A percentile compares a stretch with the other conserved stretches of the same genome.
Evolutionary conservation across 1,140 invertebrate species (phyloP).

Genomic region (Lasioglossum baleicum): DNA sequence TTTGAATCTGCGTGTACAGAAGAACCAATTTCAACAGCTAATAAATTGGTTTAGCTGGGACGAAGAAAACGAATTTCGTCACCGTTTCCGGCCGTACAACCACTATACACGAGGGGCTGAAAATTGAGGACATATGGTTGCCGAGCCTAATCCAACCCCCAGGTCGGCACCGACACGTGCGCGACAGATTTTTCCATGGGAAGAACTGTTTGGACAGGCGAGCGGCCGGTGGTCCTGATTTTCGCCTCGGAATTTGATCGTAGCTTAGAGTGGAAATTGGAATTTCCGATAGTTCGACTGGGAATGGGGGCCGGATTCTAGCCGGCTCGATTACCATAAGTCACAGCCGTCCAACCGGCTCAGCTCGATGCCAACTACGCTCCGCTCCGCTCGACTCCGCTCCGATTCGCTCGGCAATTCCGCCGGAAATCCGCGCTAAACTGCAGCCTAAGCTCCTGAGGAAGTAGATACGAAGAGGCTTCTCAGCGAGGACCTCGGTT

Average conservation of each 20-base stretch:
- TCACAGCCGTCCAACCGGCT: background rate
- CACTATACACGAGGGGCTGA: too few relatives aligned
- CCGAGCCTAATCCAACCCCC: background rate
- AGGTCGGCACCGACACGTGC: background rate
- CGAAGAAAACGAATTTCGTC: too few relatives aligned
- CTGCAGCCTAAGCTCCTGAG: conserved; percentile 8
- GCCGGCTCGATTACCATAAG: conserved; percentile 22
- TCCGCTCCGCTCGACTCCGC: background rate
- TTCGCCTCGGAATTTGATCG: conserved; percentile 20
- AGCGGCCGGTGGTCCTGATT: background rate
- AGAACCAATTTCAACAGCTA: too few relatives aligned
- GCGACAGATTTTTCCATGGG: background rate
- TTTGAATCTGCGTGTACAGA: too few relatives aligned
- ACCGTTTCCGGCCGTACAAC: too few relatives aligned
- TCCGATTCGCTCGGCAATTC: background rate
- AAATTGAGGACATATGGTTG: too few relatives aligned
- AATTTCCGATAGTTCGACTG: conserved; percentile 24
- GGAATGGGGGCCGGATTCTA: conserved; percentile 19
- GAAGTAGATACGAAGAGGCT: background rate
- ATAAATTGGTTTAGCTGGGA: too few relatives aligned
- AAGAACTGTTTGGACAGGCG: background rate
- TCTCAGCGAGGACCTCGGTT: too few relatives aligned
- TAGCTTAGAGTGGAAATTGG: conserved; percentile 21
- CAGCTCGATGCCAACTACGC: background rate
- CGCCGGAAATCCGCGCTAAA: conserved; percentile 22